Evolutionary conservation across 2,113 vertebrate species (phyloP).

Genomic region (Bujurquina vittata): DNA sequence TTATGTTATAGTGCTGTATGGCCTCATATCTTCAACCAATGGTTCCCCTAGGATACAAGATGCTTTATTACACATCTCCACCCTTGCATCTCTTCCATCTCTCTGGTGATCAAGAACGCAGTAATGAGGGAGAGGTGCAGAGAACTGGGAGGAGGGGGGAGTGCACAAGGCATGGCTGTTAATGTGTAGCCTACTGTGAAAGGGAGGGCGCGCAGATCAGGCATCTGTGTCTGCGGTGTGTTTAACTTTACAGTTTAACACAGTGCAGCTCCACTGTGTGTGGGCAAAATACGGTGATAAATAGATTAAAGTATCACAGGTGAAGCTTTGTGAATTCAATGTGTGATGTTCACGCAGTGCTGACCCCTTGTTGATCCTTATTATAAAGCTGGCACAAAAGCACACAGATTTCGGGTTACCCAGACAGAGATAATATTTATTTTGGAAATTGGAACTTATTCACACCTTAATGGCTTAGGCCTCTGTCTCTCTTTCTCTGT

Average conservation of each 20-base stretch:
- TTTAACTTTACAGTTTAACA: conserved; percentile 55
- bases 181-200: conserved; percentile 33
- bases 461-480: conserved; percentile 73
- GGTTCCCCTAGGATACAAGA: conserved; percentile 70
- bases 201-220: background rate
- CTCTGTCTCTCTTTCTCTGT: conserved; percentile 41
- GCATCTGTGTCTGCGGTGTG: conserved; percentile 1
- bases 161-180: conserved; percentile 39
- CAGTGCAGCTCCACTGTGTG: conserved; percentile 27
- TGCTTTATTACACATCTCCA: conserved; percentile 74
- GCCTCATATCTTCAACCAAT: conserved; percentile 72
- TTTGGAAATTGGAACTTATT: conserved; percentile 82
- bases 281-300: conserved; percentile 41
- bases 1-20: conserved; percentile 54
- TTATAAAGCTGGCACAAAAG: conserved; percentile 72
- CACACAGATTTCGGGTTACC: conserved; percentile 71
- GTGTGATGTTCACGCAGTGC: conserved; percentile 45
- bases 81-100: conserved; percentile 69
- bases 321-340: conserved; percentile 50
- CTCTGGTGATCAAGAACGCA: conserved; percentile 59
- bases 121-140: conserved; percentile 72
- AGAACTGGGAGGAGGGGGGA: conserved; percentile 25
- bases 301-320: conserved; percentile 60
- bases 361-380: conserved; percentile 73
- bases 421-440: conserved; percentile 83